These are phyloP conservation scores for Brienomyrus longianalis DNA, from an alignment of 2,113 vertebrate genomes.

Conservation along the genomic window DNA sequence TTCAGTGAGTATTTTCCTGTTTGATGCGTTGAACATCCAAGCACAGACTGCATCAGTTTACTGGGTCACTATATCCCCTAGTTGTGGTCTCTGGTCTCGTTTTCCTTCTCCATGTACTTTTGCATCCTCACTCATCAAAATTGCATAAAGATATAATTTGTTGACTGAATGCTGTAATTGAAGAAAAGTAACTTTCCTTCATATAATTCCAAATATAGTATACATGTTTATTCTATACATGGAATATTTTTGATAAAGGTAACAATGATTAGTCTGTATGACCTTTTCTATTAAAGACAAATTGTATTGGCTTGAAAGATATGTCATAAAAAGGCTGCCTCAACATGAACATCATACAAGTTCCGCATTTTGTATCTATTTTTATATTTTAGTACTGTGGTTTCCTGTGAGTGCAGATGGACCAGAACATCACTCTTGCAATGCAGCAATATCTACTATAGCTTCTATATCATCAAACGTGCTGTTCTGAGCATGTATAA, in stretches of 20 bases:
- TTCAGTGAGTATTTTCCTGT: not conserved
- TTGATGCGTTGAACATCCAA: not conserved
- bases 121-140: not conserved
- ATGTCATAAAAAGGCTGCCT: not conserved
- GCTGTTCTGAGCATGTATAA: not conserved
- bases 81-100: not conserved
- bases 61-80: not conserved
- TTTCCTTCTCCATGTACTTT: not conserved
- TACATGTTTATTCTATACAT: not conserved
- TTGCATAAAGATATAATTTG: not conserved
- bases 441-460: constrained; percentile 2
- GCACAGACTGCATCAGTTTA: not conserved
- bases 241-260: not conserved
- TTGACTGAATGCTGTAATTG: not conserved
- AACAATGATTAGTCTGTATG: not conserved
- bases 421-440: constrained; percentile 30
- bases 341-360: constrained; percentile 18
- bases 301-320: not conserved
- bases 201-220: not conserved
- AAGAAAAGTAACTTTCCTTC: not conserved
- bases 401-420: constrained; percentile 43
- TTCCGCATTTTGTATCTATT: constrained; percentile 48
- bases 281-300: not conserved
- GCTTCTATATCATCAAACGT: constrained; percentile 7
- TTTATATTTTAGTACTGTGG: constrained; percentile 34